Evolutionary conservation across 2,888 invertebrate species (phyloP).

Genomic region (Drosophila sordidapex): DNA sequence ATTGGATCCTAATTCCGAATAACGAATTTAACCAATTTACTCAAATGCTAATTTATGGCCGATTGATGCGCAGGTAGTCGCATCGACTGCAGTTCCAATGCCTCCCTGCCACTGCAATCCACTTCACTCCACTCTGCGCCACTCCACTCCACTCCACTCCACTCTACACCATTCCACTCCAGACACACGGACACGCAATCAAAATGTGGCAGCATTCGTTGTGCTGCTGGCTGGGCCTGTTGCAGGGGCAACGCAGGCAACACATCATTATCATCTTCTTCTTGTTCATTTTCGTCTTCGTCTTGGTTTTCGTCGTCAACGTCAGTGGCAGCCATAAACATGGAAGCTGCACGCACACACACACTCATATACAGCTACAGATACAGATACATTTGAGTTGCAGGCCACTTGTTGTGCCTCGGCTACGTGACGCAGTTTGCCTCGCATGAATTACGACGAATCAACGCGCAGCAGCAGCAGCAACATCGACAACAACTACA

Average conservation of each 20-base stretch:
- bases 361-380: constrained; percentile 7
- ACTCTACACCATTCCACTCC: constrained; percentile 6
- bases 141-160: constrained; percentile 14
- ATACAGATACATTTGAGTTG: constrained; percentile 43
- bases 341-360: constrained; percentile 67
- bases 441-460: constrained; percentile 78
- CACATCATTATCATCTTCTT: constrained; percentile 69
- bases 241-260: constrained; percentile 44
- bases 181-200: constrained; percentile 69
- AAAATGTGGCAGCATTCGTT: constrained; percentile 56
- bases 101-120: constrained; percentile 5
- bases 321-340: constrained; percentile 75
- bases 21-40: constrained; percentile 85
- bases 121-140: constrained; percentile 7
- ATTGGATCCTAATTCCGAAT: constrained; percentile 83
- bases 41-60: constrained; percentile 84
- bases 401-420: constrained; percentile 54
- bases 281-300: constrained; percentile 36
- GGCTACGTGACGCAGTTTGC: constrained; percentile 42
- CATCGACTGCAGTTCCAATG: constrained; percentile 29
- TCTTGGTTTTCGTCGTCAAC: constrained; percentile 47
- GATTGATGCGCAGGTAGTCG: constrained; percentile 83
- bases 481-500: constrained; percentile 24
- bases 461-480: constrained; percentile 70
- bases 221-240: constrained; percentile 12